Percentiles rank a stretch among this genome's conserved stretches.
phyloP scores from a whole-genome alignment of 2,888 invertebrate genomes.

The Lobophora halterata region DNA sequence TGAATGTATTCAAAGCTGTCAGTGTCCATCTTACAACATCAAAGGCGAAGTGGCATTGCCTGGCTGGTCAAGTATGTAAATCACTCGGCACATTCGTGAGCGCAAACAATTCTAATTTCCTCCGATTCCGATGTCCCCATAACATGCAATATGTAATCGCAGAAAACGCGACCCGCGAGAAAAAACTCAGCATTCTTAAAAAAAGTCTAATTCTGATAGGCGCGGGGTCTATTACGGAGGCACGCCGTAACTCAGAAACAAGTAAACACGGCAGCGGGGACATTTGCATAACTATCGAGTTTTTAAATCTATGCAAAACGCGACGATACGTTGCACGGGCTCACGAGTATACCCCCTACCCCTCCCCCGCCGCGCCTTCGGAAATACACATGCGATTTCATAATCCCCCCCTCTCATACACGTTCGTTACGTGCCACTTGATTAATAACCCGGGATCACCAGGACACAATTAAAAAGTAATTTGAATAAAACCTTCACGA shows the following conservation, averaged over 20 bases:
- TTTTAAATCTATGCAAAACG: constrained; percentile 81
- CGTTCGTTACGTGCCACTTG: constrained; percentile 46
- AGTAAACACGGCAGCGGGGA: constrained; percentile 72
- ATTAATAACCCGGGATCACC: constrained; percentile 60
- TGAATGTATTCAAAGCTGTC: background rate
- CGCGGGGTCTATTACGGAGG: constrained; percentile 66
- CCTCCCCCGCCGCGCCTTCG: constrained; percentile 48
- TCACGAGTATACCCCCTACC: constrained; percentile 58
- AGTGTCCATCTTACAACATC: constrained; percentile 4
- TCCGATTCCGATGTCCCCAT: constrained; percentile 41
- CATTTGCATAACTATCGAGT: constrained; percentile 79
- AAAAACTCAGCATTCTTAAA: constrained; percentile 45
- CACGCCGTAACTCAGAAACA: constrained; percentile 75
- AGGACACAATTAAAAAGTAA: constrained; percentile 50
- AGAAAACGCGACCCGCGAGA: constrained; percentile 41
- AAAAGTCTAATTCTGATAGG: constrained; percentile 66
- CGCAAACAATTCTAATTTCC: constrained; percentile 37
- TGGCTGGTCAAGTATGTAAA: constrained; percentile 12
- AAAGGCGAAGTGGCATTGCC: background rate
- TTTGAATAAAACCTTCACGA: constrained; percentile 40
- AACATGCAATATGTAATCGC: constrained; percentile 57
- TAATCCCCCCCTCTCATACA: constrained; percentile 51
- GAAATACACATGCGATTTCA: constrained; percentile 70
- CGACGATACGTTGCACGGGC: constrained; percentile 73
- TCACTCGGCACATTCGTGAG: constrained; percentile 34